Evolutionary conservation across 1,140 invertebrate species (phyloP).

Genomic region (Drosophila repletoides): DNA sequence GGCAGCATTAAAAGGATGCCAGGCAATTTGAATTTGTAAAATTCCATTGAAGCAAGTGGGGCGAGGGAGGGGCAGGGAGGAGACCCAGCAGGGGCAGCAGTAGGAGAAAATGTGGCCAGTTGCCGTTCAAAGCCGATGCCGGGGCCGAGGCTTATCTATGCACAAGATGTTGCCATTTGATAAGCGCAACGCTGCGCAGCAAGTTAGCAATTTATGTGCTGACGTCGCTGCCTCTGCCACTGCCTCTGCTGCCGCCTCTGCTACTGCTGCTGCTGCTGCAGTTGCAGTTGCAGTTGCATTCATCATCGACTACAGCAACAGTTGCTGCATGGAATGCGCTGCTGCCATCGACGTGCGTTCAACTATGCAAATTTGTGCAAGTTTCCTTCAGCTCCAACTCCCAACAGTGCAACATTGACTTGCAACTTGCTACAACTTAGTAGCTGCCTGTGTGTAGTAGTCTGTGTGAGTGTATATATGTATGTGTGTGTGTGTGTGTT

Average conservation of each 20-base stretch:
- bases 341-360: conserved; percentile 64
- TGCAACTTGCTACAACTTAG: conserved; percentile 79
- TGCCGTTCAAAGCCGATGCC: conserved; percentile 24
- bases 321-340: conserved; percentile 67
- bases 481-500: conserved; percentile 40
- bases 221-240: conserved; percentile 2
- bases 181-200: conserved; percentile 64
- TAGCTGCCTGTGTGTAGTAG: conserved; percentile 36
- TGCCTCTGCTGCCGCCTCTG: background rate
- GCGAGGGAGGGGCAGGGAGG: background rate
- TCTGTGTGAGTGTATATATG: conserved; percentile 22
- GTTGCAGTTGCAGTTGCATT: conserved; percentile 58
- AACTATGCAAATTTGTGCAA: conserved; percentile 77
- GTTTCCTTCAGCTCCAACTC: conserved; percentile 20
- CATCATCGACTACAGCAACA: conserved; percentile 60
- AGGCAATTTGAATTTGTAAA: conserved; percentile 80
- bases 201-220: conserved; percentile 73
- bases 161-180: conserved; percentile 79
- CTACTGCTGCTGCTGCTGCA: conserved; percentile 18
- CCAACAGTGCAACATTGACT: conserved; percentile 57
- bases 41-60: conserved; percentile 61
- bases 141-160: conserved; percentile 64
- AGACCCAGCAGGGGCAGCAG: conserved; percentile 23
- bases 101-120: conserved; percentile 10
- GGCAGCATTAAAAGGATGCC: conserved; percentile 70